Conservation (phyloP, 2,113 vertebrate genomes). For the Procavia capensis region DNA sequence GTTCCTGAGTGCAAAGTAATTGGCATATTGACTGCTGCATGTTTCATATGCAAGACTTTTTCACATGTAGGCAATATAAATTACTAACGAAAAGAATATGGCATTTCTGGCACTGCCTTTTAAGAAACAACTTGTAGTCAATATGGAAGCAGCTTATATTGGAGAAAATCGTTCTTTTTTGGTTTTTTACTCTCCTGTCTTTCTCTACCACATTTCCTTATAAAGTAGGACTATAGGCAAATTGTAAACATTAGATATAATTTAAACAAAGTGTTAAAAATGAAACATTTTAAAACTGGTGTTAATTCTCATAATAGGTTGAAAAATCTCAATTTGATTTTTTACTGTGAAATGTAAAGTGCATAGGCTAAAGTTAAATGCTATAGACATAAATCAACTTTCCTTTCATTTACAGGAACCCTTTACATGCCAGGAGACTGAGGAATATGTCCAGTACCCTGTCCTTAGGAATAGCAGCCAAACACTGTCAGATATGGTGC, state of each 20-base stretch:
- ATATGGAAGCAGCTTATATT: background rate
- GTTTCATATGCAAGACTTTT: background rate
- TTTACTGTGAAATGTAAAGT: background rate
- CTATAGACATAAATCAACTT: background rate
- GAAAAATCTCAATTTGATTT: background rate
- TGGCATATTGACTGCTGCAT: background rate
- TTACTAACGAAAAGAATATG: background rate
- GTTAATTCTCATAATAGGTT: background rate
- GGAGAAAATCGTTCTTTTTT: background rate
- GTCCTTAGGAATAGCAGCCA: too few species aligned
- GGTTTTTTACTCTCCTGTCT: too few species aligned
- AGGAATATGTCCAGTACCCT: accelerated
- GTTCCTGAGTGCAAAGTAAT: background rate
- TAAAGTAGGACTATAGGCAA: background rate
- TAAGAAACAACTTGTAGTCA: background rate
- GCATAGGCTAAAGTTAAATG: background rate
- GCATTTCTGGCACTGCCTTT: background rate
- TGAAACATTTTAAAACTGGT: background rate
- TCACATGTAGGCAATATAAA: background rate
- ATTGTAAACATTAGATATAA: background rate
- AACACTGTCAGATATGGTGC: too few species aligned
- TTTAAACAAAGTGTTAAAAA: background rate
- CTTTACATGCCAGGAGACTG: background rate
- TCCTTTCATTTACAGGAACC: background rate
- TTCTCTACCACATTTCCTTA: background rate